phyloP scores from a whole-genome alignment of 2,797 vertebrate genomes.

The Acrossocheilus fasciatus region DNA sequence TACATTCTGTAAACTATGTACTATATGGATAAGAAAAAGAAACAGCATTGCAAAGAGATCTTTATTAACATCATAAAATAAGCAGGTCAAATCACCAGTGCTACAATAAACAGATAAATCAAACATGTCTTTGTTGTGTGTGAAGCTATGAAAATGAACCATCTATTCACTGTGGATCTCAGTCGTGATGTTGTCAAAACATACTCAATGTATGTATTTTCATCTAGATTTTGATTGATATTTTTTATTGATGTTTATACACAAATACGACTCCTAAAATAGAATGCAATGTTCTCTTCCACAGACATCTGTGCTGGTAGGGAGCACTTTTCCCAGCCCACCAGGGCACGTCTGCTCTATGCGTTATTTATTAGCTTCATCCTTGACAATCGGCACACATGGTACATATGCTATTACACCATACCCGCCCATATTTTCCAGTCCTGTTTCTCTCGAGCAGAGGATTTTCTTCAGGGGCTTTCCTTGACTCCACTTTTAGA shows the following conservation, averaged over 20 bases:
- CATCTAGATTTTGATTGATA: neutral
- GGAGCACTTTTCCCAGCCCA: slow-evolving; percentile 61
- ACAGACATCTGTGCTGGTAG: neutral
- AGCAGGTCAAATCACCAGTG: neutral
- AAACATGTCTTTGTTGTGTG: neutral
- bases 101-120: neutral
- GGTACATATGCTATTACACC: slow-evolving; percentile 70
- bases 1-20: neutral
- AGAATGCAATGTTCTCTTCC: slow-evolving; percentile 2
- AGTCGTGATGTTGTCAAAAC: neutral
- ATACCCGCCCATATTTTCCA: slow-evolving; percentile 49
- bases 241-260: neutral
- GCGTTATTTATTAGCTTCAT: slow-evolving; percentile 76
- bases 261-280: slow-evolving; percentile 5
- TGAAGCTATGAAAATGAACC: neutral
- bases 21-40: neutral
- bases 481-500: slow-evolving; percentile 73
- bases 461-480: slow-evolving; percentile 71
- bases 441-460: slow-evolving; percentile 51
- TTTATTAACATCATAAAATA: neutral
- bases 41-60: neutral
- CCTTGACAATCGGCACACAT: slow-evolving; percentile 64
- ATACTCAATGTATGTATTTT: neutral
- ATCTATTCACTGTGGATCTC: neutral
- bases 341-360: slow-evolving; percentile 69